Evolutionary conservation across 2,797 vertebrate genomes (phyloP), one percentile per base, ranked within the genome.

Genomic region (Amphiprion clarkii): DNA sequence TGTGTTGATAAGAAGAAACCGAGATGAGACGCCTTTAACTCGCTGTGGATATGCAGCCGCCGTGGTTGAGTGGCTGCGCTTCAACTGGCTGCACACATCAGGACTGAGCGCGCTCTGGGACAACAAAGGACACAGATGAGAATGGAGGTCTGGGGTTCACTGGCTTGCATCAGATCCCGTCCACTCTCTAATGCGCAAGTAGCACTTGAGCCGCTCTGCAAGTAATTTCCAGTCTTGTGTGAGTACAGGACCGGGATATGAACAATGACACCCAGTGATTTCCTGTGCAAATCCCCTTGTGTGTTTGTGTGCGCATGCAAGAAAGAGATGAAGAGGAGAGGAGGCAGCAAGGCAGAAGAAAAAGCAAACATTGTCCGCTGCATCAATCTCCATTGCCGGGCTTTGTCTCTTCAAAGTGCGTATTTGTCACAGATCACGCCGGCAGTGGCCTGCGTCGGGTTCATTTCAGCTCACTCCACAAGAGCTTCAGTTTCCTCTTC

Each of bases 61-160:
- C 4, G 29, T 61, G 88, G 70, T 71, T 77, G 74, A 89, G 78
- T 58, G 82, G 23, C 10, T 49, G 49, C 65, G 19, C 39, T 83
- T 88, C 85, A 82, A 80, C 70, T 81, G 81, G 78, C 86, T 89
- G 88, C 89, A 92, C 90, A 79, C 84, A 84, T 90, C 86, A 87
- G 85, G 79, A 77, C 75, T 1, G 60, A 70, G 39, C 3, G 23
- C 16, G 29, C 75, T 79, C 12, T 44, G 81, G 81, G 85, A 85
- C 62, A 36, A 71, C 83, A 70, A 68, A 70, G 81, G 86, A 81
- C 82, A 81, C 74, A 69, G 73, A 86, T 77, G 83, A 82, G 80
- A 66, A 71, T 6, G 58, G 73, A 62, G 78, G 82, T 84, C 78
- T 67, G 3, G 70, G 69, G 90, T 71, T 83, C 86, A 55, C 76